phyloP scores from a whole-genome alignment of 1,140 invertebrate species.

The Lethocerus indicus region DNA sequence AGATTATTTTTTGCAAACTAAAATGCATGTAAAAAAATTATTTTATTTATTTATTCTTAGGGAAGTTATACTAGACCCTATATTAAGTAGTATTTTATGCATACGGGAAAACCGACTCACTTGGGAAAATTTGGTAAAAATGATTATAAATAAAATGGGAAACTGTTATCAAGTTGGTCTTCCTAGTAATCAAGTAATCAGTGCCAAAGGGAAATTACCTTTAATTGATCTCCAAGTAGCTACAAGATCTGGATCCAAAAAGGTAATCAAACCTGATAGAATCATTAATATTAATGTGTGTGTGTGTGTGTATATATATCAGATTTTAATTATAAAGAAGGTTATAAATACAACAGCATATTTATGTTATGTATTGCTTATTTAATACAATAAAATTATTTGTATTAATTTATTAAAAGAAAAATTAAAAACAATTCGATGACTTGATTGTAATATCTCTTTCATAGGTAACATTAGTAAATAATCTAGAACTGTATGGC shows the following conservation, averaged over 20 bases:
- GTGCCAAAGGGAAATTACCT: constrained; percentile 56
- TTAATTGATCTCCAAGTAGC: constrained; percentile 61
- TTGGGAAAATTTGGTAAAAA: constrained; percentile 57
- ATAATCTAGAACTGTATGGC: constrained; percentile 72
- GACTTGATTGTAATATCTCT: not conserved
- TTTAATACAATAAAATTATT: not conserved
- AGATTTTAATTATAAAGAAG: too few species aligned
- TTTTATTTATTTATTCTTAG: constrained; percentile 22
- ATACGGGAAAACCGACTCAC: constrained; percentile 23
- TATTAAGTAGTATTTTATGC: constrained; percentile 24
- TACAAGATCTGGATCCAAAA: constrained; percentile 72
- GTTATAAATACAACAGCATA: too few species aligned
- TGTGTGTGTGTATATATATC: too few species aligned
- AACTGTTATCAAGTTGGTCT: constrained; percentile 49
- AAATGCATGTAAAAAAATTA: too few species aligned
- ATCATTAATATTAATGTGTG: too few species aligned
- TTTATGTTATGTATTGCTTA: too few species aligned
- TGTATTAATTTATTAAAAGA: not conserved
- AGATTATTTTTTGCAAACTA: too few species aligned
- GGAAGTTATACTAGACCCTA: constrained; percentile 35
- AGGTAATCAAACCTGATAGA: constrained; percentile 34
- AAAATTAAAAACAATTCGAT: constrained; percentile 3
- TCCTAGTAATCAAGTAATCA: constrained; percentile 33
- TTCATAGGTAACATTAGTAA: constrained; percentile 61
- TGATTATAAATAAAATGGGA: constrained; percentile 55